Evolutionary conservation across 2,113 vertebrate species (phyloP), one percentile per base, ranked within the genome.

Genomic region (Scomber japonicus): DNA sequence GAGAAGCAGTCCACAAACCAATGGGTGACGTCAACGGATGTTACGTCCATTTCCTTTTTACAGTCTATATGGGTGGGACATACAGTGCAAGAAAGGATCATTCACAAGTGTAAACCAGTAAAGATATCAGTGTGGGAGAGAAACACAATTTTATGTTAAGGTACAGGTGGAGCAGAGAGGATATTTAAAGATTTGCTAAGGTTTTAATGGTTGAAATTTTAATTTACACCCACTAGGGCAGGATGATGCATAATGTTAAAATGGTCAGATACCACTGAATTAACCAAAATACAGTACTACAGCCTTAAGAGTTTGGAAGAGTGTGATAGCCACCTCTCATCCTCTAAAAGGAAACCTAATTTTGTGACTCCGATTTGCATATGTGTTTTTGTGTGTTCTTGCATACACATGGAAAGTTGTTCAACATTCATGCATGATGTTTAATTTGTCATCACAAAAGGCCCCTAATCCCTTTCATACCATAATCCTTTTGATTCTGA

Each of bases 401-500:
- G 17, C 63, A 31, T 35, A 19, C 17, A 68, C 75, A 56, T 17
- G 3, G 50, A 73, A 69, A 80, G 66, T 68, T 82, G 60, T 80
- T 54, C 65, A 70, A 71, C 79, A 70, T 40, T 78, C 60, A 82
- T 31, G 71, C 51, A 2, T 78, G 62, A 80, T 82, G 85, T 79
- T 85, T 82, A 80, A 85, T 89, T 89, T 81, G 81, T 82, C 71
- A 62, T 78, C 85, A 81, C 76, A 78, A 80, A 77, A 80, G 79
- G 35, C 70, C 56, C 83, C 78, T 86, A 88, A 80, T 86, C 85
- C 83, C 63, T 53, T 71, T 84, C 50, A 60, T 14, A 16, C 66
- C 53, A 11, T 86, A 87, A 87, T 90, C 83, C 73, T 60, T 83
- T 77, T 84, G 74, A 87, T 88, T 83, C 61, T 50, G 57, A 62